Percentiles rank a stretch among this genome's conserved stretches.
Evolutionary conservation across 1,140 invertebrate species (phyloP).

Genomic region (Bombus breviceps): DNA sequence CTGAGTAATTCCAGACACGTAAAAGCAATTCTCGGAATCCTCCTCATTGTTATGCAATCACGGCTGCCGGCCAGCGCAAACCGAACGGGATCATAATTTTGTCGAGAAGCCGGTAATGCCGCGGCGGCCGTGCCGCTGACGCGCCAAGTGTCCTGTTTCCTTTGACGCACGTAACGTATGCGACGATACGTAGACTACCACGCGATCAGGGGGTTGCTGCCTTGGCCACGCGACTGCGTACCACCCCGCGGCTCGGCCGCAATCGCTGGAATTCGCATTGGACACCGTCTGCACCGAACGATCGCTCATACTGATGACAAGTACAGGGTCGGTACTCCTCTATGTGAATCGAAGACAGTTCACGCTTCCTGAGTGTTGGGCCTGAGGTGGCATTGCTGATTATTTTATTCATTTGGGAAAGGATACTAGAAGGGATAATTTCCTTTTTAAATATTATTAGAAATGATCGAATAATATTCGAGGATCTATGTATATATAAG

Average conservation of each 20-base stretch:
- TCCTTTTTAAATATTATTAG: no score
- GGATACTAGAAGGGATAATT: no score
- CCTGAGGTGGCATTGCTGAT: no score
- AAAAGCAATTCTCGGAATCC: conserved; percentile 81
- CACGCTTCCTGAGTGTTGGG: no score
- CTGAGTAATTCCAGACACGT: conserved; percentile 80
- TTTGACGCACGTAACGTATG: conserved; percentile 56
- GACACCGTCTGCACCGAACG: no score
- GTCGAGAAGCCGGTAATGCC: conserved; percentile 61
- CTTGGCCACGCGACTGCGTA: not conserved
- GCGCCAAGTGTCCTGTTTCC: conserved; percentile 61
- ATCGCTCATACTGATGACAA: not conserved
- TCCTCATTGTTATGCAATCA: conserved; percentile 82
- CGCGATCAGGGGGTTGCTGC: not conserved
- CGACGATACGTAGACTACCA: not conserved
- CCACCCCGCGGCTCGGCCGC: not conserved
- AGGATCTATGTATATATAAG: no score
- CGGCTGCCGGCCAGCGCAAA: conserved; percentile 63
- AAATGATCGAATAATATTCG: no score
- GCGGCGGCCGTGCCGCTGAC: conserved; percentile 41
- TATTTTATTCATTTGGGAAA: no score
- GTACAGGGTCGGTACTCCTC: not conserved
- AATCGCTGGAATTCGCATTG: not conserved
- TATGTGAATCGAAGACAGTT: not conserved
- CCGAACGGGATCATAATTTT: conserved; percentile 76